Evolutionary conservation across 2,888 invertebrate genomes (phyloP), one percentile per base, ranked within the genome.

Genomic region (Ornithoptera alexandrae): DNA sequence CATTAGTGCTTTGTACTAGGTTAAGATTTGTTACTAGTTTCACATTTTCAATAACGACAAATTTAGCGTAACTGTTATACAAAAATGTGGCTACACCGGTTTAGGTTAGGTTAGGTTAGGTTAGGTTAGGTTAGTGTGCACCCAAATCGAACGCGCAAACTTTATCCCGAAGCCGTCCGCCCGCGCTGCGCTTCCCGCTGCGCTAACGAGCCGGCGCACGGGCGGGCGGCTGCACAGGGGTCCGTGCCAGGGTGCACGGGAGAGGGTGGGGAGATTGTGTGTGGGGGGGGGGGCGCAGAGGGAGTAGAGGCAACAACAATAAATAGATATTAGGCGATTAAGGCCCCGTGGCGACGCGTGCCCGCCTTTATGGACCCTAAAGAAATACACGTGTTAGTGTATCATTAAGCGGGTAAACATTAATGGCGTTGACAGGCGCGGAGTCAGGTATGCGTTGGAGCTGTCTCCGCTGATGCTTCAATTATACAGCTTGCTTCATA

Each of bases 271-370:
- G 22, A 2, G 36, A 0, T 1, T 5, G 6, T 36, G 36, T 0
- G 36, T 5, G 36, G 36, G 36, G 36, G 36, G 36, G 22, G 1
- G 22, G 1, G 1, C 22, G 22, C 22, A 22, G 22, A 22, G 22
- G 22, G 22, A 22, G 22, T 22, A 22, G 76, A 67, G 61, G 67
- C 56, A 62, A 78, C 80, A 81, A 81, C 82, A 85, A 84, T 84
- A 84, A 86, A 86, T 81, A 87, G 85, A 86, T 84, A 85, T 88
- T 84, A 87, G 80, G 73, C 82, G 88, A 87, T 87, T 87, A 87
- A 74, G 74, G 76, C 74, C 73, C 74, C 77, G 74, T 73, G 79
- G 66, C 75, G 72, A 61, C 74, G 75, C 79, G 81, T 75, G 76
- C 69, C 73, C 71, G 72, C 78, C 81, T 75, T 81, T 80, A 80